phyloP scores from a whole-genome alignment of 2,113 vertebrate genomes.

The Maccullochella peelii region DNA sequence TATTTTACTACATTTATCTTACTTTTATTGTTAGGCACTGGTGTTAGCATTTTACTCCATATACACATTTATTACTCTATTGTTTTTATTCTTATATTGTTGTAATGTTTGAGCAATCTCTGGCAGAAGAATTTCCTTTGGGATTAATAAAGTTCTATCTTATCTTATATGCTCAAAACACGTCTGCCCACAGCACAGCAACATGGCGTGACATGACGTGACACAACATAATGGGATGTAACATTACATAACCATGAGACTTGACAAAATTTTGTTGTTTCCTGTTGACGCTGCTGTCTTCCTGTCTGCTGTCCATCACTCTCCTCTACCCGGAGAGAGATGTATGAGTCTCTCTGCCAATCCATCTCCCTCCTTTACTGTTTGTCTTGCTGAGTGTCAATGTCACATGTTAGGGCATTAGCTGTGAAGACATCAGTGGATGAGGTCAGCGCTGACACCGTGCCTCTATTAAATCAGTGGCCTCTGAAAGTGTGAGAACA shows the following conservation, averaged over 20 bases:
- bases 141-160: too few species aligned
- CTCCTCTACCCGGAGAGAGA: conserved; percentile 42
- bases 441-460: conserved; percentile 72
- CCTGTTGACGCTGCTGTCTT: conserved; percentile 31
- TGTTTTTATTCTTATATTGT: too few species aligned
- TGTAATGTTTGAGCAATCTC: too few species aligned
- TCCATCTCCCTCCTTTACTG: conserved; percentile 61
- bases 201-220: not conserved
- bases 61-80: too few species aligned
- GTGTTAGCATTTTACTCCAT: too few species aligned
- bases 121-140: too few species aligned
- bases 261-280: conserved; percentile 39
- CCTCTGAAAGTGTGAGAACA: conserved; percentile 66
- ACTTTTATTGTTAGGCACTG: too few species aligned
- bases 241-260: conserved; percentile 5
- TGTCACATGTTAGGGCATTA: conserved; percentile 75
- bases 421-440: conserved; percentile 73
- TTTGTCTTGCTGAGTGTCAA: conserved; percentile 72
- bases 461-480: conserved; percentile 77
- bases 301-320: conserved; percentile 48
- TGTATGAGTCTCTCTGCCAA: conserved; percentile 41
- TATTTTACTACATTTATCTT: too few species aligned
- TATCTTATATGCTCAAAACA: not conserved
- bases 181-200: not conserved
- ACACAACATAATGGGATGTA: not conserved